Conservation (phyloP, 2,888 invertebrate species). For the Ariolimax columbianus region DNA sequence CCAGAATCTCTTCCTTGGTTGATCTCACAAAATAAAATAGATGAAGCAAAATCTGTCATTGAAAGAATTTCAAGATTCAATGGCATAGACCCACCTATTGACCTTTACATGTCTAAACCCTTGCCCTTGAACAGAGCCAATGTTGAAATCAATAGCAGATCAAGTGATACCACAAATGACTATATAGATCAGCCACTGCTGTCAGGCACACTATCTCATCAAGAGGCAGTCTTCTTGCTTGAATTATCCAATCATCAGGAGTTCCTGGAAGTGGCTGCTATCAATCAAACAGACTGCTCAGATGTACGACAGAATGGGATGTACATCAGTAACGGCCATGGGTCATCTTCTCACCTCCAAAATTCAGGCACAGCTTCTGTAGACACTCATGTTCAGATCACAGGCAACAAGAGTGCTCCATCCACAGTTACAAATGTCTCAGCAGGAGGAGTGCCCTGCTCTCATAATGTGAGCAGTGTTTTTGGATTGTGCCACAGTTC, state of each 20-base stretch:
- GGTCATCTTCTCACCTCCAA: neutral
- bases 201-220: slow-evolving; percentile 29
- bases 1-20: slow-evolving; percentile 73
- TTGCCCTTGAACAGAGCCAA: neutral
- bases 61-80: slow-evolving; percentile 62
- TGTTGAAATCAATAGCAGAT: neutral
- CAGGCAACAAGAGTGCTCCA: neutral
- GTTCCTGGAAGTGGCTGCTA: neutral
- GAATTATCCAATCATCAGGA: neutral
- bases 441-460: neutral
- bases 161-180: neutral
- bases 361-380: neutral
- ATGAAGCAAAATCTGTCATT: slow-evolving; percentile 57
- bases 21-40: slow-evolving; percentile 60
- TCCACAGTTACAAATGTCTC: neutral
- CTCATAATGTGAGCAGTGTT: slow-evolving; percentile 32
- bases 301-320: neutral
- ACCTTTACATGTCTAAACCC: slow-evolving; percentile 27
- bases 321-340: neutral
- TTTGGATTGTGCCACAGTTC: slow-evolving; percentile 64
- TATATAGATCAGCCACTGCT: slow-evolving; percentile 29
- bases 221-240: slow-evolving; percentile 23
- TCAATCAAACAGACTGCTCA: neutral
- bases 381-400: slow-evolving; percentile 31
- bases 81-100: slow-evolving; percentile 13